Conservation (phyloP, 2,797 vertebrate species). For the Knipowitschia caucasica region DNA sequence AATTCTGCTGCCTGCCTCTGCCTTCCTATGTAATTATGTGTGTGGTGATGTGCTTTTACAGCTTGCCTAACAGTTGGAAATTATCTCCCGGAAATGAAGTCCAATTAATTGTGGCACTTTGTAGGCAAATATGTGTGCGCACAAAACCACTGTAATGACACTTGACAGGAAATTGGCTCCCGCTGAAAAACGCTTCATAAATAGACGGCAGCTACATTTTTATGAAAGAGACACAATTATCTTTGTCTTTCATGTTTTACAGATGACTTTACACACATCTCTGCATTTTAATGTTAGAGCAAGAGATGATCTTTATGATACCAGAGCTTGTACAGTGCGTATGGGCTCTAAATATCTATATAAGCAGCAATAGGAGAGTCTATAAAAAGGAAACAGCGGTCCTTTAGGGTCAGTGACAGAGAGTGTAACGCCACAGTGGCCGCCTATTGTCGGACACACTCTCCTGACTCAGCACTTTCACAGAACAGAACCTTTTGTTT, state of each 20-base stretch:
- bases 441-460: constrained; percentile 53
- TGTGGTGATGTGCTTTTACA: constrained; percentile 77
- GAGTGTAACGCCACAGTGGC: constrained; percentile 53
- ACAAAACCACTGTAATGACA: constrained; percentile 74
- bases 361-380: constrained; percentile 35
- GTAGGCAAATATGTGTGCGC: constrained; percentile 59
- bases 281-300: constrained; percentile 4
- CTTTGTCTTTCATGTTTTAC: constrained; percentile 20
- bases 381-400: constrained; percentile 51
- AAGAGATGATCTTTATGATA: constrained; percentile 2
- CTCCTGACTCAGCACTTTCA: constrained; percentile 56
- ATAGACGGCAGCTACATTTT: constrained; percentile 52
- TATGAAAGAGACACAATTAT: constrained; percentile 50
- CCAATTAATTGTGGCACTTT: constrained; percentile 82
- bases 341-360: constrained; percentile 14
- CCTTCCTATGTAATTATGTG: constrained; percentile 76
- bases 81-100: constrained; percentile 79
- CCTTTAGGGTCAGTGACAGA: constrained; percentile 60
- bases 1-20: constrained; percentile 69
- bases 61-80: constrained; percentile 78
- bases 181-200: constrained; percentile 68
- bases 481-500: constrained; percentile 69
- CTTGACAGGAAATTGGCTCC: constrained; percentile 75
- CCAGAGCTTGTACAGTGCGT: constrained; percentile 9
- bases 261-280: not conserved